These are phyloP conservation scores for honey bee (Apis mellifera) DNA, from an alignment of 1,140 invertebrate species.

Conservation along the genomic window Amel_HAv3.1 CM009931.2:7356501-7357000, in stretches of 20 bases:
- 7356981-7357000: too few species aligned
- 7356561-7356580: slow-evolving; percentile 40
- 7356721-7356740: too few species aligned
- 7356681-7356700: too few species aligned
- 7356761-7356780: too few species aligned
- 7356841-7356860: slow-evolving; percentile 67
- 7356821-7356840: slow-evolving; percentile 77
- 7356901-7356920: slow-evolving; percentile 22
- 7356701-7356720: too few species aligned
- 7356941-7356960: neutral
- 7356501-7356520: too few species aligned
- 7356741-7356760: too few species aligned
- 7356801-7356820: slow-evolving; percentile 53
- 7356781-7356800: too few species aligned
- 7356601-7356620: neutral
- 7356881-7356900: slow-evolving; percentile 6
- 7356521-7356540: too few species aligned
- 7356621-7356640: too few species aligned
- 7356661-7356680: neutral
- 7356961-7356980: neutral
- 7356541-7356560: too few species aligned
- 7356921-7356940: slow-evolving; percentile 39
- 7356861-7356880: slow-evolving; percentile 60
- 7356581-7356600: slow-evolving; percentile 12
- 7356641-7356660: neutral